phyloP scores from a whole-genome alignment of 2,797 vertebrate genomes.

The Potorous gilbertii region DNA sequence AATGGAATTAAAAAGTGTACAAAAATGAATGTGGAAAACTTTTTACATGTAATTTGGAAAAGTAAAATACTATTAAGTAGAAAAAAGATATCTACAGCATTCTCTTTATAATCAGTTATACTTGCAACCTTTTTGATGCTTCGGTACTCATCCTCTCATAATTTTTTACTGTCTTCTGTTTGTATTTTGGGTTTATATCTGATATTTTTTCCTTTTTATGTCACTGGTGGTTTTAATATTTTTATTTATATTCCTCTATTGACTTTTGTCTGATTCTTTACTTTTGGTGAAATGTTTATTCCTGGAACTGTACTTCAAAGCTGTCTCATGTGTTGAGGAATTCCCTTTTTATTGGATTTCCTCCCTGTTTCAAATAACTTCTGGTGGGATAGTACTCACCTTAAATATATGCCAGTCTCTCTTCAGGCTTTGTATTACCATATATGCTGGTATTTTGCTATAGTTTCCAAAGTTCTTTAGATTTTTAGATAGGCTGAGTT shows the following conservation, averaged over 20 bases:
- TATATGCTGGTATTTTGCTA: background rate
- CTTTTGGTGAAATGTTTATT: too few relatives aligned
- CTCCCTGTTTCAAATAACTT: background rate
- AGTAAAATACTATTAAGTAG: too few relatives aligned
- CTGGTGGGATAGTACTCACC: too few relatives aligned
- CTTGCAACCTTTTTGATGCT: background rate
- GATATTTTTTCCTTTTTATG: background rate
- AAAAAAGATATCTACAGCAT: background rate
- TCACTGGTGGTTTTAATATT: background rate
- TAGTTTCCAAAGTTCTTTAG: background rate
- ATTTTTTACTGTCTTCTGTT: background rate
- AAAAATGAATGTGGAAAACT: too few relatives aligned
- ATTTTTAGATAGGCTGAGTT: background rate
- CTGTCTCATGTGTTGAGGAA: too few relatives aligned
- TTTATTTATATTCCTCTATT: background rate
- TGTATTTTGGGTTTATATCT: background rate
- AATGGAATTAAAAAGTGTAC: too few relatives aligned
- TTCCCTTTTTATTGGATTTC: background rate
- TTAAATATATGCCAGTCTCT: too few relatives aligned
- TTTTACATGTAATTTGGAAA: too few relatives aligned
- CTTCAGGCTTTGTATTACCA: background rate
- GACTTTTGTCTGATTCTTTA: too few relatives aligned
- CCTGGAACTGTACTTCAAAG: too few relatives aligned
- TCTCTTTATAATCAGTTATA: background rate
- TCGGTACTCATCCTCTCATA: background rate